Percentiles rank a stretch among this genome's conserved stretches.
These are phyloP conservation scores for Oscheius sp. DNA, from an alignment of 2,888 invertebrate species.

Conservation along the genomic window DNA sequence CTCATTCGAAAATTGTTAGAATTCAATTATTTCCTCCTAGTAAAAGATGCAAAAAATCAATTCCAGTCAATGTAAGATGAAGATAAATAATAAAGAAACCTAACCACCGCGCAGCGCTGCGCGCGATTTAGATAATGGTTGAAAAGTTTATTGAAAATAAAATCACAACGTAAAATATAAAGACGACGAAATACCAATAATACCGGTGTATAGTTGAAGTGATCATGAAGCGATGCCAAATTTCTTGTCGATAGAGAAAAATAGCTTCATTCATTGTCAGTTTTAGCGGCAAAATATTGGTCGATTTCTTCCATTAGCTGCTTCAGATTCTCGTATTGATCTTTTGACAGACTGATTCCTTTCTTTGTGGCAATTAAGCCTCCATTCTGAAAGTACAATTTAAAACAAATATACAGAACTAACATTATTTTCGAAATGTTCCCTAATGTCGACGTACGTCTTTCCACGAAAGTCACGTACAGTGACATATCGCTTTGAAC, in stretches of 20 bases:
- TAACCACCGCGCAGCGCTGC: no score
- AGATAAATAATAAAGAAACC: no score
- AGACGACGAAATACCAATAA: not conserved
- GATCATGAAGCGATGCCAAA: not conserved
- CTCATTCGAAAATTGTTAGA: no score
- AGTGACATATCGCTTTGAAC: constrained; percentile 55
- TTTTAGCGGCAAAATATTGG: no score
- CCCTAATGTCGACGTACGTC: constrained; percentile 63
- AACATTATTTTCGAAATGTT: constrained; percentile 68
- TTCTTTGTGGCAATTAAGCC: constrained; percentile 68
- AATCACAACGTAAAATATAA: no score
- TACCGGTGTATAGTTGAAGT: not conserved
- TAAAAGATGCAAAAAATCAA: no score
- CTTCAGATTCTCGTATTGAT: constrained; percentile 62
- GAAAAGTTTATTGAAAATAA: no score
- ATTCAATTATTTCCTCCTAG: no score
- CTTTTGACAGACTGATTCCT: constrained; percentile 58
- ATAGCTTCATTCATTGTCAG: no score
- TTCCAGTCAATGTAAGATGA: no score
- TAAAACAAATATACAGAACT: constrained; percentile 2
- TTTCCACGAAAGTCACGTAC: constrained; percentile 61
- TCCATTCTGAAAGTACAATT: constrained; percentile 46
- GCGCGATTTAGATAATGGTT: no score
- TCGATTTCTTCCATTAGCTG: constrained; percentile 50
- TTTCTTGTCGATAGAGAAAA: no score